Base-by-base conservation (phyloP, 2,888 invertebrate genomes). In the Acheta domesticus region DNA sequence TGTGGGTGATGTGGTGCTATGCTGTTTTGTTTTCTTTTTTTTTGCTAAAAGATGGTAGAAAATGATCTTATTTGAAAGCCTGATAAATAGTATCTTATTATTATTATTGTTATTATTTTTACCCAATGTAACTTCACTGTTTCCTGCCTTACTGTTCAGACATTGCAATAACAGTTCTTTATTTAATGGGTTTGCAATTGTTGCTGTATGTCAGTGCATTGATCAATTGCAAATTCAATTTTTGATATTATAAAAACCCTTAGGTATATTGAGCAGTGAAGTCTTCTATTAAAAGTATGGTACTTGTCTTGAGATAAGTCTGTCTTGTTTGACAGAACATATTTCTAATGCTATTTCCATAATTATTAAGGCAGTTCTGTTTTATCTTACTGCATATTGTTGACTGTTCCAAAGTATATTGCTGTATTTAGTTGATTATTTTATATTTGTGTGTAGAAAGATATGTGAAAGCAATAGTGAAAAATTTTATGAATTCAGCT, bases 401-500 rank as follows among this genome's bases (percentile, higher is more conserved):
- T 62, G 62, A 62, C 14, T 62, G 62, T 62, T 62, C 62, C 62
- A 62, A 62, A 62, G 62, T 62, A 62, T 62, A 62, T 62, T 62
- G 14, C 62, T 19, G 62, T 62, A n/a, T 62, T 62, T n/a, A 62
- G 14, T 62, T 62, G 36, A 36, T 36, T 62, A 19, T 62, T 62
- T 62, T 62, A 12, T 62, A 12, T 62, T 14, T 62, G n/a, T 62
- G 62, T 62, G 62, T 62, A 62, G 62, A n/a, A 14, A 19, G n/a
- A 62, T 11, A 62, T 19, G n/a, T 19, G n/a, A 62, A 62, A 62
- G 62, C 62, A 62, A 62, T 62, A 62, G 62, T n/a, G 14, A 19
- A n/a, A n/a, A 62, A 62, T 5, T 62, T 19, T 62, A 62, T 62
- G n/a, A 62, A 62, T 12, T 62, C 62, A 62, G 62, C 62, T 62